Conservation (phyloP, 2,888 invertebrate species). For the Eupeodes latifasciatus region DNA sequence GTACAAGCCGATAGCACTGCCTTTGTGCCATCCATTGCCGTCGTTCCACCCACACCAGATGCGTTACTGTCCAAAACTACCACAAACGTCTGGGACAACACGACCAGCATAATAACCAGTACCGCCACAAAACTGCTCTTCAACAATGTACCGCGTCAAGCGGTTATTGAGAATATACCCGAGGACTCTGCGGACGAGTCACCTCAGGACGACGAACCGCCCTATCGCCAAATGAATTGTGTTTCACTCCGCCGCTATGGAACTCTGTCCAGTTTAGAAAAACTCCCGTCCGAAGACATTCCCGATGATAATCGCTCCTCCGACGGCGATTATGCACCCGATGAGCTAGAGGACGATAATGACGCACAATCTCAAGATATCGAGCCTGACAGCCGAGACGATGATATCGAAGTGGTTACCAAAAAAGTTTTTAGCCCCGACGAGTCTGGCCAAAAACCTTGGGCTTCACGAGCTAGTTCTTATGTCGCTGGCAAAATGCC, state of each 20-base stretch:
- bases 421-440: slow-evolving; percentile 77
- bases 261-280: slow-evolving; percentile 90
- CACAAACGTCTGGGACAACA: slow-evolving; percentile 83
- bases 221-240: slow-evolving; percentile 88
- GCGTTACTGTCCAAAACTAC: slow-evolving; percentile 82
- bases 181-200: slow-evolving; percentile 89
- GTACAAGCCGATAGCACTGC: slow-evolving; percentile 84
- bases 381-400: slow-evolving; percentile 77
- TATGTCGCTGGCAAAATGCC: slow-evolving; percentile 93
- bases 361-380: slow-evolving; percentile 76
- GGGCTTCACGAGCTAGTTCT: slow-evolving; percentile 92
- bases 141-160: slow-evolving; percentile 80
- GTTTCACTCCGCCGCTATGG: slow-evolving; percentile 86
- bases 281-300: slow-evolving; percentile 86
- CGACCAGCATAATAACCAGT: slow-evolving; percentile 72
- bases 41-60: slow-evolving; percentile 91
- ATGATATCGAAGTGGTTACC: slow-evolving; percentile 78
- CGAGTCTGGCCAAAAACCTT: slow-evolving; percentile 81
- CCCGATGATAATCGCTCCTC: slow-evolving; percentile 84
- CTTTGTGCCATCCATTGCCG: slow-evolving; percentile 88
- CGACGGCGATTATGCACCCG: slow-evolving; percentile 83
- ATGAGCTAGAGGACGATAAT: slow-evolving; percentile 78
- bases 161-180: slow-evolving; percentile 82
- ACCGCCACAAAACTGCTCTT: slow-evolving; percentile 79
- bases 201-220: slow-evolving; percentile 89